Percentiles rank a stretch among this genome's conserved stretches.
phyloP scores from a whole-genome alignment of 2,888 invertebrate species.

The Willowsia nigromaculata region DNA sequence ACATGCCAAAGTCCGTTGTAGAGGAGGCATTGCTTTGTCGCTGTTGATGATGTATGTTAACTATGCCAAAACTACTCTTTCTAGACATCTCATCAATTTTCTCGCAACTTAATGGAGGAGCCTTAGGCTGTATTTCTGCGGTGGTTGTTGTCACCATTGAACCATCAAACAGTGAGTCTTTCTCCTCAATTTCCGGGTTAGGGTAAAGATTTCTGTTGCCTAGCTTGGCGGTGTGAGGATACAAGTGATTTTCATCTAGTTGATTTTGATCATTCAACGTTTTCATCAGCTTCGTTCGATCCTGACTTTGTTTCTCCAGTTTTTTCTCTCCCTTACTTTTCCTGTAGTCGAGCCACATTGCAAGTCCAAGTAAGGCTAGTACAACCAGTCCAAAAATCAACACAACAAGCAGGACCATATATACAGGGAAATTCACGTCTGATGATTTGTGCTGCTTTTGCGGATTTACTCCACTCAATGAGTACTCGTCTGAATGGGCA shows the following conservation, averaged over 20 bases:
- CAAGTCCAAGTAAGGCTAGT: conserved; percentile 66
- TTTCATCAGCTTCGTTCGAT: neutral
- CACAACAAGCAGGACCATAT: conserved; percentile 66
- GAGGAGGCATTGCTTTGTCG: conserved; percentile 64
- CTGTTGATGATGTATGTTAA: conserved; percentile 66
- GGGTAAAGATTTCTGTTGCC: conserved; percentile 44
- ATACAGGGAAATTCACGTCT: conserved; percentile 55
- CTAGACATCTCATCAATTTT: conserved; percentile 56
- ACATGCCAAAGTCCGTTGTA: conserved; percentile 15
- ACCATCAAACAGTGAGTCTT: conserved; percentile 51
- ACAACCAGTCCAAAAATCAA: conserved; percentile 69
- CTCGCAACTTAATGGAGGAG: conserved; percentile 54
- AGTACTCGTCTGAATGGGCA: conserved; percentile 49
- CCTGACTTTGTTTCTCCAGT: neutral
- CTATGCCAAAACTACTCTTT: conserved; percentile 66
- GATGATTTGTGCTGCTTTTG: conserved; percentile 40
- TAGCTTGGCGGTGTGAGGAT: neutral
- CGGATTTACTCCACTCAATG: conserved; percentile 56
- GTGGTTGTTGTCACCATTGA: conserved; percentile 64
- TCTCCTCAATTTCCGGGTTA: conserved; percentile 66
- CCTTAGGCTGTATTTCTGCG: conserved; percentile 71
- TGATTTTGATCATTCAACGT: neutral
- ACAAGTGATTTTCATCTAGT: conserved; percentile 9
- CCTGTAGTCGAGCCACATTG: conserved; percentile 60
- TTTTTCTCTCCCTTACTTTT: conserved; percentile 12